Evolutionary conservation across 2,797 vertebrate species (phyloP).

Genomic region (Hydrolagus colliei): DNA sequence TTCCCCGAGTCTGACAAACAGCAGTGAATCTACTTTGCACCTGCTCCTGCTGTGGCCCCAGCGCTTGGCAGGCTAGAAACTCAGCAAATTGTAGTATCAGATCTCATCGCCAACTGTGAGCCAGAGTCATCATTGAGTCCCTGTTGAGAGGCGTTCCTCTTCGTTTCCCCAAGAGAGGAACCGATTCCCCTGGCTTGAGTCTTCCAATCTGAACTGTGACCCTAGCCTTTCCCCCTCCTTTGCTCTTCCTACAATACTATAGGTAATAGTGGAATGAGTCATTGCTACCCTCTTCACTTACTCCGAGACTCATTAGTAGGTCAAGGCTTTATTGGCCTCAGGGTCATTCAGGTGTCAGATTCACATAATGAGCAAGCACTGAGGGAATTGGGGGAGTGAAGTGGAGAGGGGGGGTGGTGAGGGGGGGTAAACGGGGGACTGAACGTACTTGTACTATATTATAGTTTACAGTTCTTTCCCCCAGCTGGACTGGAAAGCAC

Average conservation of each 20-base stretch:
- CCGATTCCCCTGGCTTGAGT: constrained; percentile 33
- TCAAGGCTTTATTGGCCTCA: constrained; percentile 41
- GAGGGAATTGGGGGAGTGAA: constrained; percentile 46
- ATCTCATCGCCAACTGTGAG: constrained; percentile 47
- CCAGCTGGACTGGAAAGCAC: constrained; percentile 29
- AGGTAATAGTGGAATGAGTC: constrained; percentile 34
- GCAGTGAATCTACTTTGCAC: constrained; percentile 45
- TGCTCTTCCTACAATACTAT: constrained; percentile 36
- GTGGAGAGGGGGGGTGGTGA: too few species aligned
- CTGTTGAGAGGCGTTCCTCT: constrained; percentile 38
- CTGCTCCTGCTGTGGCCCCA: constrained; percentile 53
- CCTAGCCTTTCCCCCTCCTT: constrained; percentile 35
- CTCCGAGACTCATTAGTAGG: constrained; percentile 42
- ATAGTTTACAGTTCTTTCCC: constrained; percentile 13
- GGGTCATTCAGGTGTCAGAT: constrained; percentile 53
- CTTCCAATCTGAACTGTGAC: constrained; percentile 47
- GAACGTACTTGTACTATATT: constrained; percentile 33
- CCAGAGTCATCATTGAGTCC: constrained; percentile 37
- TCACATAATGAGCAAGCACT: constrained; percentile 45
- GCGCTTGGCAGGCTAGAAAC: constrained; percentile 48
- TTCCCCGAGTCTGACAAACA: constrained; percentile 37
- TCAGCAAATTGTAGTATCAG: constrained; percentile 50
- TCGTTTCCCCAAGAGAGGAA: constrained; percentile 37
- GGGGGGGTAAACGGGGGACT: too few species aligned
- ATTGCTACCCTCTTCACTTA: constrained; percentile 34